Base-by-base conservation (phyloP, 2,888 invertebrate genomes). In the Aphidoletes aphidimyza region DNA sequence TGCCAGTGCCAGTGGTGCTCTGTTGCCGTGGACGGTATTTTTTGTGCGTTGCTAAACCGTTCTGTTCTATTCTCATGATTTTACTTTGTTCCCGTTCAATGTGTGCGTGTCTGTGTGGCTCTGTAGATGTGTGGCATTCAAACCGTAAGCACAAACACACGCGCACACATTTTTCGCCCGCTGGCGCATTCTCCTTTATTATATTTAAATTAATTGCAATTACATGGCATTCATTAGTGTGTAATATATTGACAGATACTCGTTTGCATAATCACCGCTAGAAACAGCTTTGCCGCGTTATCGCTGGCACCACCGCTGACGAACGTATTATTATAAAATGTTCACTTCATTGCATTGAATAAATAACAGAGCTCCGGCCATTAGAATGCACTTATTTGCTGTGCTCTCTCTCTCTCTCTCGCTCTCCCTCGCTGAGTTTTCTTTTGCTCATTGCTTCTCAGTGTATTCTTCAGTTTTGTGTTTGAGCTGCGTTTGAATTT, bases 231-330 rank as follows among this genome's bases (percentile, higher is more conserved):
- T 69, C 69, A 69, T 69, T 69, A 69, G 69, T 69, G 69, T 69
- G 69, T 69, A 69, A 69, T 69, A 69, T 69, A 69, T 69, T 69
- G 69, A 69, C 69, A 69, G 69, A 69, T 69, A 69, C 69, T 69
- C 69, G 69, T 69, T 69, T 69, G 69, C 69, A 69, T 69, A 69
- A 69, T 69, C 69, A 69, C 69, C 69, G 69, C 69, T 69, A 34
- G 69, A 69, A 30, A 30, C 30, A 14, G 69, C 69, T 22, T 22
- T 22, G n/a, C 22, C 30, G 69, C 26, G 69, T 30, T 69, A 69
- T 69, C 69, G 69, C 34, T 3, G 14, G 17, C 69, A 47, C 47
- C 47, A 47, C 17, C 69, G 14, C 69, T 0, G 9, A 34, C 69
- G 1, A 2, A 22, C 54, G 26, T 54, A 6, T 69, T 34, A 14